Evolutionary conservation across 2,797 vertebrate species (phyloP), one percentile per base, ranked within the genome.

Genomic region (Lithobates pipiens): DNA sequence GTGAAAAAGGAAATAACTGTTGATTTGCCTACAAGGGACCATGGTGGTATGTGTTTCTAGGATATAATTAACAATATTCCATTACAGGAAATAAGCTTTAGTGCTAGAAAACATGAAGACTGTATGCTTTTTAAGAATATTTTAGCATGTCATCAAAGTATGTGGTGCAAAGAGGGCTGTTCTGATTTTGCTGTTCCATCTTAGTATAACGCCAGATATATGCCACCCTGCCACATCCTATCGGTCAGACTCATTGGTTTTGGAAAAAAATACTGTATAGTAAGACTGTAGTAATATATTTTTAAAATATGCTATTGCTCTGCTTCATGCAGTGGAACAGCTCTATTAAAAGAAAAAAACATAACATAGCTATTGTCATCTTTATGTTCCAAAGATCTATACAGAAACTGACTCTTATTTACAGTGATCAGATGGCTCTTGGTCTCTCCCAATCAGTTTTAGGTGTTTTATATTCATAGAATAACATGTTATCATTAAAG

Each of bases 1-100:
- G 42, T 23, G 15, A 79, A 79, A 85, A 78, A 78, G 77, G 70
- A 80, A 79, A 85, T 69, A n/a, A 68, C n/a, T 68, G 77, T 61
- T 79, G 29, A 44, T 54, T 68, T 75, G 69, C 71, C 77, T 85
- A 29, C 76, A 36, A 78, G 32, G 76, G 25, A 25, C 34, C 50
- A 78, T 80, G 46, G 77, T 32, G n/a, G 77, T 46, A 67, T 80
- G 39, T 75, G 61, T 65, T 34, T 65, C 69, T 74, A 80, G 29
- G 61, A 36, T 80, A 67, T 25, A 5, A 75, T 78, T 83, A 77
- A 42, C 44, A 36, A 44, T 23, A 76, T 81, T 80, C 25, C 44
- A 27, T 42, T 21, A 57, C 23, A 75, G 34, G 71, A 29, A 69
- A 75, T 36, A 6, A 23, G 32, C 34, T 36, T 63, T 44, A 50